Evolutionary conservation across 2,888 invertebrate genomes (phyloP), one percentile per base, ranked within the genome.

Genomic region (Xylota sylvarum): DNA sequence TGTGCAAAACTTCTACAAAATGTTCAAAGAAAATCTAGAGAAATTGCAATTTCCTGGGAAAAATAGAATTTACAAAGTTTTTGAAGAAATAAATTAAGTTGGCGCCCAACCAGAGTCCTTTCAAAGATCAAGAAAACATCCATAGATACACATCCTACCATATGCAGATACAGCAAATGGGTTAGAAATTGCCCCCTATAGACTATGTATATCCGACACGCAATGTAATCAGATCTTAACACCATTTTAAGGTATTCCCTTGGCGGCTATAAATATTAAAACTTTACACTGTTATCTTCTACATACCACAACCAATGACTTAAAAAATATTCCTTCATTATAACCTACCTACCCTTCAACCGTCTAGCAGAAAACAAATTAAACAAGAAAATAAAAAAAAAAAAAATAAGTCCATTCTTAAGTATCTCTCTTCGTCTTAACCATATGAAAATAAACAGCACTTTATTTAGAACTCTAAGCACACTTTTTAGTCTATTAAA

Each of bases 1-100:
- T 65, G 99, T 99, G 1, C 99, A 99, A 93, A 99, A 99, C 93
- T 94, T 99, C 80, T 98, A 98, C 93, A 97, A 97, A 93, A 98
- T 99, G 98, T 94, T 98, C 93, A 96, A 96, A 89, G 96, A 96
- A 14, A 97, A 97, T 35, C 94, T n/a, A n/a, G n/a, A n/a, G n/a
- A n/a, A n/a, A n/a, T n/a, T n/a, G n/a, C n/a, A n/a, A n/a, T n/a
- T n/a, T n/a, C n/a, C n/a, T n/a, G n/a, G n/a, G n/a, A n/a, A n/a
- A n/a, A n/a, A n/a, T n/a, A n/a, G n/a, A n/a, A n/a, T n/a, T n/a
- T n/a, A n/a, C n/a, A n/a, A n/a, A n/a, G n/a, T n/a, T n/a, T n/a
- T n/a, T n/a, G n/a, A n/a, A n/a, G n/a, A n/a, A n/a, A n/a, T n/a
- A n/a, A n/a, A n/a, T n/a, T n/a, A n/a, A 32, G 6, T 32, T 32